Evolutionary conservation across 2,797 vertebrate genomes (phyloP), one percentile per base, ranked within the genome.

Genomic region (Sebastes miniatus): DNA sequence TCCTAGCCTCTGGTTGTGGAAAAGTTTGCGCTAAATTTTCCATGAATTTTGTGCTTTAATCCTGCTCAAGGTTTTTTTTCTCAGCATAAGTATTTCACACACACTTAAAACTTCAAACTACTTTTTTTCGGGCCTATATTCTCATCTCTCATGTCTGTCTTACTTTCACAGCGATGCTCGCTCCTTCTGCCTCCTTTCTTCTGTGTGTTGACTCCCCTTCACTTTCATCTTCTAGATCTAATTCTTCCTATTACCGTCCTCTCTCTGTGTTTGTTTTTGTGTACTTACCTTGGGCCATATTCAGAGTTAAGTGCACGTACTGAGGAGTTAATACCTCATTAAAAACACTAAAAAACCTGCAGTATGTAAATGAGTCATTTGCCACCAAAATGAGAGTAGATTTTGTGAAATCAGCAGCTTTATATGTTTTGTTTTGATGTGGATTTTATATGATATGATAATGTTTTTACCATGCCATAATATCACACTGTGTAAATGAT

Each of bases 41-140:
- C 31, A 72, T 80, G 36, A 83, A 77, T 81, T 59, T 32, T 58
- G 13, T 62, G 34, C 73, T 77, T 75, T 81, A 86, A 85, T 86
- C 67, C 64, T 58, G 71, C 73, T 81, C 71, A 69, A 59, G 69
- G 36, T 69, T 47, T 80, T 74, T 67, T 62, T 52, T 62, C 61
- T n/a, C 32, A 2, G 43, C 34, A 76, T 75, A 70, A 73, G 32
- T 70, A 69, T 81, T 77, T 81, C 22, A 70, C 57, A 80, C 18
- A 62, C 18, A 77, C 47, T 73, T 76, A 24, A 7, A 76, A 68
- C 67, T 74, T 69, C 3, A 68, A 83, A 77, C 32, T 69, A 74
- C 27, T 18, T 29, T 25, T 4, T 27, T 52, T 67, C 47, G 57
- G n/a, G 3, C 50, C 50, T n/a, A 10, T 65, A 20, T 50, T 77